These are phyloP conservation scores for Bergia sp. DNA, from an alignment of 92 coral and sea anemone species.

Conservation along the genomic window DNA sequence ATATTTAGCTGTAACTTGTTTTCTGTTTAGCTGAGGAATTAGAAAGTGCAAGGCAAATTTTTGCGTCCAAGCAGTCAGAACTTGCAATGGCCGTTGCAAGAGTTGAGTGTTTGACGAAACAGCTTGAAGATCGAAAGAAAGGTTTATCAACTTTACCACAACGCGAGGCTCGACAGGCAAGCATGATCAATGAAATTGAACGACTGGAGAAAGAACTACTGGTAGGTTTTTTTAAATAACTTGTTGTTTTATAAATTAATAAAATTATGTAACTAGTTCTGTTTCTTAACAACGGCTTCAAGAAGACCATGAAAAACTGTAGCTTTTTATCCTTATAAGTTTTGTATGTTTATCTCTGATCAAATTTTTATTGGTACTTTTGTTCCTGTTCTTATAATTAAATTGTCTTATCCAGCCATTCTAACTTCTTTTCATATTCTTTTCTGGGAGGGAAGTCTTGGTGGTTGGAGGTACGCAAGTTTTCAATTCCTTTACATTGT, in stretches of 20 bases:
- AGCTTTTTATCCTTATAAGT: too few relatives aligned
- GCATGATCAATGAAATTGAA: conserved; percentile 62
- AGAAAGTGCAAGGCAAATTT: conserved; percentile 70
- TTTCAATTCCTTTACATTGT: too few relatives aligned
- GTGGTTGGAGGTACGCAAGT: too few relatives aligned
- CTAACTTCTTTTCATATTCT: too few relatives aligned
- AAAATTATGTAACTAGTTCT: not conserved
- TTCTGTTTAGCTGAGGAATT: conserved; percentile 75
- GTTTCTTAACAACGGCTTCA: not conserved
- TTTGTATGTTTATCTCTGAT: too few relatives aligned
- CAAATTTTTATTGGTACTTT: too few relatives aligned
- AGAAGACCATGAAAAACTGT: too few relatives aligned
- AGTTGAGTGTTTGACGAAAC: conserved; percentile 83
- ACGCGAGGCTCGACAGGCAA: conserved; percentile 32
- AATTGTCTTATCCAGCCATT: too few relatives aligned
- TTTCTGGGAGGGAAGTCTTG: too few relatives aligned
- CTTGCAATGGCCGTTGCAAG: conserved; percentile 92
- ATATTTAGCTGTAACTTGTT: not conserved
- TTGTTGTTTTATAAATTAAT: not conserved
- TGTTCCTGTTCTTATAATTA: too few relatives aligned
- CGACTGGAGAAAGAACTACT: conserved; percentile 76
- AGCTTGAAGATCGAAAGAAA: conserved; percentile 82
- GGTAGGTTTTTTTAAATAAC: conserved; percentile 46
- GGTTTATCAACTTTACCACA: conserved; percentile 46
- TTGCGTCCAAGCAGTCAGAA: conserved; percentile 84